Conservation (phyloP, 2,113 vertebrate genomes). For the Anguilla rostrata region DNA sequence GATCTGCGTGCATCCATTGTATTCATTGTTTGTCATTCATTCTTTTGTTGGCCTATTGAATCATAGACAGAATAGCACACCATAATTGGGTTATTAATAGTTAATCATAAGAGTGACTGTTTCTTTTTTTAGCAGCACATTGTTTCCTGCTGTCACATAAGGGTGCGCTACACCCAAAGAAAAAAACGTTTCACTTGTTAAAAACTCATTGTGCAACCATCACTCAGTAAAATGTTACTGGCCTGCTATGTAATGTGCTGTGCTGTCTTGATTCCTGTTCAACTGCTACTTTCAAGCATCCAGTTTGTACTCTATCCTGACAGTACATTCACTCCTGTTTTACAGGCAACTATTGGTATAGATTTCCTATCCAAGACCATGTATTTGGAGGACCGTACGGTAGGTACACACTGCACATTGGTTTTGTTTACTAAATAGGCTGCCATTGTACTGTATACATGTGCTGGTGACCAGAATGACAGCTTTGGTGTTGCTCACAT, state of each 20-base stretch:
- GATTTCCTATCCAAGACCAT: conserved; percentile 87
- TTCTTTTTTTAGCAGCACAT: not conserved
- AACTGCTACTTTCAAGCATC: not conserved
- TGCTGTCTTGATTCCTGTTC: not conserved
- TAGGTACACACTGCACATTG: conserved; percentile 52
- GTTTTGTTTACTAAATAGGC: not conserved
- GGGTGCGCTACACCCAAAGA: not conserved
- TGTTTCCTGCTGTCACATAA: not conserved
- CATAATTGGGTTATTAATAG: not conserved
- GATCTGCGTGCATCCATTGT: not conserved
- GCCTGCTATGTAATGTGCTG: not conserved
- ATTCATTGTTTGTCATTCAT: conserved; percentile 12
- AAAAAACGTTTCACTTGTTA: too few species aligned
- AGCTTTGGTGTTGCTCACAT: not conserved
- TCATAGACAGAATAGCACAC: not conserved
- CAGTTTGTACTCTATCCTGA: not conserved
- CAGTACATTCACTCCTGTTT: conserved; percentile 37
- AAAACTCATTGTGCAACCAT: not conserved
- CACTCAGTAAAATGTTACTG: not conserved
- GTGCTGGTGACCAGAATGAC: not conserved
- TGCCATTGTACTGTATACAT: not conserved
- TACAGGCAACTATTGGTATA: conserved; percentile 81
- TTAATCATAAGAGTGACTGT: not conserved
- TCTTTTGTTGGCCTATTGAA: not conserved
- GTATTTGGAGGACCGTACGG: conserved; percentile 83